phyloP scores from a whole-genome alignment of 2,888 invertebrate species.

The Cephonodes hylas region DNA sequence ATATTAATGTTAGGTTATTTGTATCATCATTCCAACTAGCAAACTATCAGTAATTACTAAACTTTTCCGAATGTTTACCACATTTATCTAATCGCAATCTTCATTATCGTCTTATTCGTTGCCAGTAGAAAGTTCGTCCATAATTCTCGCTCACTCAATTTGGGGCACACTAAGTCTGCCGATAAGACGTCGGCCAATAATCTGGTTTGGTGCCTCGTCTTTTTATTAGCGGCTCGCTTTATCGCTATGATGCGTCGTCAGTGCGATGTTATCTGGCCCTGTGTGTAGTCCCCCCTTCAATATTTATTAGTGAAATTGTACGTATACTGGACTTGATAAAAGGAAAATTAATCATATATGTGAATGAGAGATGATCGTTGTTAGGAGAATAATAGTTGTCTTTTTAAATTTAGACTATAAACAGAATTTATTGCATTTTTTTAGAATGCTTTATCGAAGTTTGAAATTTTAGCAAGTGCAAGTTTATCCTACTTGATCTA shows the following conservation, averaged over 20 bases:
- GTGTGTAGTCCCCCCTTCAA: conserved; percentile 52
- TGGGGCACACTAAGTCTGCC: conserved; percentile 63
- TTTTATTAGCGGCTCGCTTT: conserved; percentile 69
- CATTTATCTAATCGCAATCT: conserved; percentile 70
- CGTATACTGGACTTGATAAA: background rate
- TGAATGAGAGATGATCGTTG: background rate
- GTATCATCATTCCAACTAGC: conserved; percentile 9
- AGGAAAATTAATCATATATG: no score
- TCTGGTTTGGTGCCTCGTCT: conserved; percentile 60
- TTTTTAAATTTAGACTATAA: no score
- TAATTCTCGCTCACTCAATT: conserved; percentile 75
- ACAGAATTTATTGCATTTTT: no score
- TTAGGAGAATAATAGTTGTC: no score
- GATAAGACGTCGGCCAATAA: conserved; percentile 73
- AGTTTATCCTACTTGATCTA: no score
- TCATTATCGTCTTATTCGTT: conserved; percentile 72
- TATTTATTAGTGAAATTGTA: conserved; percentile 34
- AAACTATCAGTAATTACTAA: conserved; percentile 20
- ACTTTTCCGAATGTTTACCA: conserved; percentile 52
- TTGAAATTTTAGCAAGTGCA: no score
- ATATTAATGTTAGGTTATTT: background rate
- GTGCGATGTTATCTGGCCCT: conserved; percentile 57
- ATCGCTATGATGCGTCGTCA: conserved; percentile 65
- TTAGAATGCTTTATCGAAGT: no score
- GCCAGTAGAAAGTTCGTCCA: conserved; percentile 69